Percentiles rank a stretch among this genome's conserved stretches.
These are phyloP conservation scores for Ia io DNA, from an alignment of 2,113 vertebrate genomes.

Conservation along the genomic window DNA sequence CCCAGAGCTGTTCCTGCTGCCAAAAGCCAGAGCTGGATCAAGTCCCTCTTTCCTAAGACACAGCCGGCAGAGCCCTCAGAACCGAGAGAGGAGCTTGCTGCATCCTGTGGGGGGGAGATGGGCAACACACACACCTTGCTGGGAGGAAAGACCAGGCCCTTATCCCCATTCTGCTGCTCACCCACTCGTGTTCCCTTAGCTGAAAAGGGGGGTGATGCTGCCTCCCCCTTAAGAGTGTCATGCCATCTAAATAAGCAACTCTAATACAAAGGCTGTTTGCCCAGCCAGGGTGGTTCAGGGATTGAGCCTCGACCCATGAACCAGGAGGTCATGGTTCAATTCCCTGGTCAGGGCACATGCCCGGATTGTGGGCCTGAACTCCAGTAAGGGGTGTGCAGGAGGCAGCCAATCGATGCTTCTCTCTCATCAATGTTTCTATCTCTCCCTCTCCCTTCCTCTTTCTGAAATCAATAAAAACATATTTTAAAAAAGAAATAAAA, in stretches of 20 bases:
- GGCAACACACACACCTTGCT: background rate
- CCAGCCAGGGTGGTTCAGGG: too few species aligned
- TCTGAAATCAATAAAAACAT: too few species aligned
- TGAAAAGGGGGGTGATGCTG: background rate
- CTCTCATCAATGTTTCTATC: too few species aligned
- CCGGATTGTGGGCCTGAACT: too few species aligned
- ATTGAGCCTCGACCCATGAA: too few species aligned
- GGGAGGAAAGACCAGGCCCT: background rate
- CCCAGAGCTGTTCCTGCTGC: background rate
- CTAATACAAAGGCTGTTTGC: background rate
- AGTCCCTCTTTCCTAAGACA: background rate
- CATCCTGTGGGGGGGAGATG: too few species aligned
- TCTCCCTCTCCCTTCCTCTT: too few species aligned
- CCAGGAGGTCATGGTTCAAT: too few species aligned
- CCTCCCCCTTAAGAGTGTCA: background rate
- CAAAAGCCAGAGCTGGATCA: background rate
- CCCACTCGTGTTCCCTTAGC: background rate
- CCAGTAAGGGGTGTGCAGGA: too few species aligned
- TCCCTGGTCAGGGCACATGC: too few species aligned
- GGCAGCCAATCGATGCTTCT: too few species aligned
- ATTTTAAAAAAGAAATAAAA: too few species aligned
- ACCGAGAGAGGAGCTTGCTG: background rate
- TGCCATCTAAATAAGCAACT: background rate
- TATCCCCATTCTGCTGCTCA: background rate
- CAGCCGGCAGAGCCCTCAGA: background rate